These are phyloP conservation scores for Sarcophaga rosellei DNA, from an alignment of 2,888 invertebrate species.

Conservation along the genomic window DNA sequence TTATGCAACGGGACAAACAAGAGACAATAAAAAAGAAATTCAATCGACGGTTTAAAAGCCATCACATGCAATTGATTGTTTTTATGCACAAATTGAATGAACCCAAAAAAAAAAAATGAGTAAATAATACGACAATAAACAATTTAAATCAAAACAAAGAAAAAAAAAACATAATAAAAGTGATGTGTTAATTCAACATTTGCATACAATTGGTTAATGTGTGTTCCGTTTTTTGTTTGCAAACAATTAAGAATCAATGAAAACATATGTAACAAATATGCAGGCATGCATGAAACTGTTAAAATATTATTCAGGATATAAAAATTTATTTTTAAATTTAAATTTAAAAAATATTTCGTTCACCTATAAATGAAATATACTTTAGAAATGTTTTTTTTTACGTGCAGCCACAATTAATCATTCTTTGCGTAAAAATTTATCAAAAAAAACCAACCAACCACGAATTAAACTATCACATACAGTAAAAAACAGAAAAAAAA, in stretches of 20 bases:
- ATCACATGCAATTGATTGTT: background rate
- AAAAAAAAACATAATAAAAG: background rate
- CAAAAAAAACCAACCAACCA: too few species aligned
- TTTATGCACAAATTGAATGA: background rate
- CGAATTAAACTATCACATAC: too few species aligned
- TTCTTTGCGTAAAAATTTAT: too few species aligned
- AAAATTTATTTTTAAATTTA: too few species aligned
- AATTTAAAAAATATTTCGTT: too few species aligned
- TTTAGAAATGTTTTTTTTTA: too few species aligned
- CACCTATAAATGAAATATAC: too few species aligned
- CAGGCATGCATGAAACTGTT: background rate
- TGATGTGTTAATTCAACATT: conserved; percentile 11
- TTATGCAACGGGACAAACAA: too few species aligned
- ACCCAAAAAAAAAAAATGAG: background rate
- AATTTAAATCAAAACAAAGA: background rate
- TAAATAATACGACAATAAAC: background rate
- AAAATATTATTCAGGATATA: background rate
- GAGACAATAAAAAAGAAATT: too few species aligned
- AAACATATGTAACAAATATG: background rate
- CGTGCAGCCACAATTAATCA: too few species aligned
- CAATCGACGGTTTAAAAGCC: background rate
- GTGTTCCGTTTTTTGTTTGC: background rate
- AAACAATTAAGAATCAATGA: background rate
- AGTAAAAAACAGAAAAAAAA: too few species aligned
- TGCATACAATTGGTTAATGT: background rate